Base-by-base conservation (phyloP, 2,888 invertebrate genomes). In the Creontiades dilutus region DNA sequence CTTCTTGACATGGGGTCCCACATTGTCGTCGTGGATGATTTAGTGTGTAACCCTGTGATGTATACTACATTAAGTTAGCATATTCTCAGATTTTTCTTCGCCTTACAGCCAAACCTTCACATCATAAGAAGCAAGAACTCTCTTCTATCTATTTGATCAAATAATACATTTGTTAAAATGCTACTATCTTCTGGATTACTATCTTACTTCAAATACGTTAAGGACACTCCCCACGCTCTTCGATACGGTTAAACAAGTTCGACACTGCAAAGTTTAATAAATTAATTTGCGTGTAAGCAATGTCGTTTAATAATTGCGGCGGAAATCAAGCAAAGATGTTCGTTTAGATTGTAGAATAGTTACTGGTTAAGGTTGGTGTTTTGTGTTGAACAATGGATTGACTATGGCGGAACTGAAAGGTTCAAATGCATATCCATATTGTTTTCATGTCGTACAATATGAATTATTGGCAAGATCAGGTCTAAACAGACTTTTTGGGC, bases 151-250 rank as follows among this genome's bases (percentile, higher is more conserved):
- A 37, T 2, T 4, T 4, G 37, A 37, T 7, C 37, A 37, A 37
- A 37, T 37, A 37, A 37, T 37, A 37, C 37, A 37, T 37, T 37
- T 37, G 37, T 37, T 37, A 37, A 2, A 37, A 7, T 37, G 37
- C 37, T 37, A 7, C 37, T 37, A 37, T 37, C 37, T 37, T 37
- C 37, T 4, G 37, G 37, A 37, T 11, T 68, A 19, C 68, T 82
- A 47, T 48, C 86, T 76, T 86, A 86, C 86, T 75, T 86, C 86
- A 75, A 86, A 86, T 23, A 76, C 68, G 76, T 86, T 86, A 75
- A 86, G 76, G 76, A 86, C 86, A 76, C 86, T 86, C 19, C 86
- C 86, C 19, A 86, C 76, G 76, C 86, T 86, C 86, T 86, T 86
- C 55, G 86, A 86, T 23, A 86, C 76, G 16, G 86, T 86, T 86